phyloP scores from a whole-genome alignment of 2,113 vertebrate genomes.

The Brevimyrus niger region DNA sequence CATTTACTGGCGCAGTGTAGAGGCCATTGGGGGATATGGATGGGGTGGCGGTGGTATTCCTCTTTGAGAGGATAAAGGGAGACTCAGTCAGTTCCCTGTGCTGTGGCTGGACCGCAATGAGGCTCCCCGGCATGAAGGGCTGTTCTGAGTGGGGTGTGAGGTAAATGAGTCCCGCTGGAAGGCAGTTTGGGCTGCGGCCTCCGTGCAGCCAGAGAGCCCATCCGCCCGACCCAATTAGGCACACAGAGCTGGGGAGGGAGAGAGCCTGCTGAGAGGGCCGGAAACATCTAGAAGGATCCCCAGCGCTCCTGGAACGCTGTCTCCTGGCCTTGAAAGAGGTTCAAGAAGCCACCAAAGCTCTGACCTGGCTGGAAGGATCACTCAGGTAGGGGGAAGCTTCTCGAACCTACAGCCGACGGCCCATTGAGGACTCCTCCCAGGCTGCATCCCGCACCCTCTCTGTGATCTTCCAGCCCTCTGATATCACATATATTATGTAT shows the following conservation, averaged over 20 bases:
- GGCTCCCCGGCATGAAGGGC: not conserved
- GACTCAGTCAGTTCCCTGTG: not conserved
- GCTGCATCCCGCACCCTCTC: constrained; percentile 41
- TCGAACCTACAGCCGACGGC: not conserved
- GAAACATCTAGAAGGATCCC: not conserved
- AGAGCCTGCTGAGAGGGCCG: constrained; percentile 14
- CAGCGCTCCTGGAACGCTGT: not conserved
- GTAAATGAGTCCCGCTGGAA: not conserved
- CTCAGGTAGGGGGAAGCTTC: not conserved
- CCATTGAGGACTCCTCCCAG: constrained; percentile 35
- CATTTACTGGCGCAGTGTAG: not conserved
- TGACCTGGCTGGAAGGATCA: not conserved
- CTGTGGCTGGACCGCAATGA: not conserved
- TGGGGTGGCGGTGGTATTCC: not conserved
- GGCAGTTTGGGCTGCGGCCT: not conserved
- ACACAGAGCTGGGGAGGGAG: constrained; percentile 49
- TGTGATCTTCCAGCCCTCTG: constrained; percentile 37
- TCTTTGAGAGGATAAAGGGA: not conserved
- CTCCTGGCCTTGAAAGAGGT: not conserved
- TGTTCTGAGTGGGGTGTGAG: not conserved
- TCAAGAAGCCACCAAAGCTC: constrained; percentile 9
- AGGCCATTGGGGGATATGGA: not conserved
- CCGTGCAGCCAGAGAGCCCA: constrained; percentile 22
- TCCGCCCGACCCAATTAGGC: constrained; percentile 64
- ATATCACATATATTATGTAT: constrained; percentile 60